Conservation (phyloP, 2,113 vertebrate species). For the Carassius carassius region DNA sequence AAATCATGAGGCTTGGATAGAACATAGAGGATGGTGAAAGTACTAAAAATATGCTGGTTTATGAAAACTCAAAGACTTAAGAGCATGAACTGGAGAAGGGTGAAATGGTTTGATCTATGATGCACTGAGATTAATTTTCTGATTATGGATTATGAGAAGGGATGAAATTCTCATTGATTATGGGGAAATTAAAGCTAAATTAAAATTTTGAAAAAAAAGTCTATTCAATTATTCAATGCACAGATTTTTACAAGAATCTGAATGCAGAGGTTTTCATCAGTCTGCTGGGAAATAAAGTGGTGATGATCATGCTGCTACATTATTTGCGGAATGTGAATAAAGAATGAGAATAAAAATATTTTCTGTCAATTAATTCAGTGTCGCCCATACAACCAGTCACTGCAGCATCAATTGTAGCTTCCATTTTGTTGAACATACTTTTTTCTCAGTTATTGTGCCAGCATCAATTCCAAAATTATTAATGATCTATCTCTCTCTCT, state of each 20-base stretch:
- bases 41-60: conserved; percentile 32
- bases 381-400: no score
- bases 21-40: conserved; percentile 21
- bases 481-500: no score
- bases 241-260: no score
- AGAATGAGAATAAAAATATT: neutral
- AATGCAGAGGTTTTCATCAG: neutral
- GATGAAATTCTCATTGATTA: neutral
- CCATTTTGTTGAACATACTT: neutral
- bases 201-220: no score
- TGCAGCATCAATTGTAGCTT: no score
- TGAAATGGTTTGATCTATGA: neutral
- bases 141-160: neutral
- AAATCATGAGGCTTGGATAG: conserved; percentile 30
- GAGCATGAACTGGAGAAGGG: conserved; percentile 25
- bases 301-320: neutral
- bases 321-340: neutral
- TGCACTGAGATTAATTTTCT: neutral
- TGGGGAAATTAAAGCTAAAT: neutral
- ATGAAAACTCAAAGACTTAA: conserved; percentile 25
- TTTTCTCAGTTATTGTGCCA: neutral
- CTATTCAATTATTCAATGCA: no score
- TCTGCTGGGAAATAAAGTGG: neutral
- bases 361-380: neutral
- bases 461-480: neutral